These are phyloP conservation scores for Platyura marginata DNA, from an alignment of 1,140 invertebrate genomes.

Conservation along the genomic window DNA sequence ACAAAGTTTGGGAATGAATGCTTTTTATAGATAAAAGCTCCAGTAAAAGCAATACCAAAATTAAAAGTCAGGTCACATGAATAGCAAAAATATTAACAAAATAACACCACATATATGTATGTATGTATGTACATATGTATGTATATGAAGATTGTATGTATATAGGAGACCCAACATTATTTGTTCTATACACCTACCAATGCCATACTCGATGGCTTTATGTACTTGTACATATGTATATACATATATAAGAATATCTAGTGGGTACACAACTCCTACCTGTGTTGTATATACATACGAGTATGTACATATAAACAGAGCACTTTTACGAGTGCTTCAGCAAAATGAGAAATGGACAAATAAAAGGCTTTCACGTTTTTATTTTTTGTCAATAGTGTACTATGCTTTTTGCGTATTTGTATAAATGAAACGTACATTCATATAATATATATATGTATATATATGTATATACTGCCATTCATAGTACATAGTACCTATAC, in stretches of 20 bases:
- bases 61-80: no score
- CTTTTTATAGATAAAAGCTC: no score
- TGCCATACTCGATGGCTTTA: neutral
- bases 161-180: neutral
- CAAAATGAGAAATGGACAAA: neutral
- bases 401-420: neutral
- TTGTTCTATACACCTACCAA: neutral
- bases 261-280: no score
- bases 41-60: no score
- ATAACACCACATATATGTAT: no score
- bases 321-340: neutral
- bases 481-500: neutral
- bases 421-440: no score
- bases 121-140: no score
- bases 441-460: neutral
- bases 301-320: neutral
- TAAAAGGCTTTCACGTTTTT: neutral
- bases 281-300: no score
- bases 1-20: no score
- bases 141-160: no score
- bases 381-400: neutral
- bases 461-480: neutral
- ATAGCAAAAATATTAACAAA: no score
- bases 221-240: neutral
- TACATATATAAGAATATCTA: neutral